Evolutionary conservation across 2,797 vertebrate species (phyloP).

Genomic region (Pangasius macronema): DNA sequence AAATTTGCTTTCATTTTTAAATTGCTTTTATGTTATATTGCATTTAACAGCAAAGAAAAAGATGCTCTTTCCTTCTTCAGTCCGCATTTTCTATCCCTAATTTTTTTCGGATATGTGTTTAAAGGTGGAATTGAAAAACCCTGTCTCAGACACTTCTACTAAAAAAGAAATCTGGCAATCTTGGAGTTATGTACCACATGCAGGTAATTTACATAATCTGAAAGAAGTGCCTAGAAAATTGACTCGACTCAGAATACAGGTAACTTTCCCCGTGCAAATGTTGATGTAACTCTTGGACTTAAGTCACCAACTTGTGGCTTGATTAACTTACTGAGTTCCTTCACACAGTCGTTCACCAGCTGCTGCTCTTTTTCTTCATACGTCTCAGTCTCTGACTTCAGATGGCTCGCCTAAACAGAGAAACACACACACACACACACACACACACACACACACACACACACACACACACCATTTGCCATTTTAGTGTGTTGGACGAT

Average conservation of each 20-base stretch:
- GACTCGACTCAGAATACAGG: neutral
- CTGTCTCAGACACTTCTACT: neutral
- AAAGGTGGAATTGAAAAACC: neutral
- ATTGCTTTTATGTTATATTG: neutral
- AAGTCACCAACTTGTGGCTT: neutral
- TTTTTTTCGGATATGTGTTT: neutral
- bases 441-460: conserved; percentile 7
- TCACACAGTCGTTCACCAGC: conserved; percentile 97
- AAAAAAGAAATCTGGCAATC: neutral
- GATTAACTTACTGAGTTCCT: conserved; percentile 86
- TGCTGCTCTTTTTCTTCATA: conserved; percentile 98
- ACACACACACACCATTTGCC: neutral
- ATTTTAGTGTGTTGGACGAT: neutral
- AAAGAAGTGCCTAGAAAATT: neutral
- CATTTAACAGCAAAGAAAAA: neutral
- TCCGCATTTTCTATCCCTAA: neutral
- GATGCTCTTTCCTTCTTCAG: neutral
- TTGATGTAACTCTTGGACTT: neutral
- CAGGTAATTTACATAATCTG: neutral
- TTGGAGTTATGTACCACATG: neutral
- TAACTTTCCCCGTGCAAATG: neutral
- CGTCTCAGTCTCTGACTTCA: conserved; percentile 93
- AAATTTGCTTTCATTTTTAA: neutral
- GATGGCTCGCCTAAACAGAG: conserved; percentile 82
- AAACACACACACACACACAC: conserved; percentile 19